Evolutionary conservation across 1,140 invertebrate genomes (phyloP), one percentile per base, ranked within the genome.

Genomic region (Heliothis subflexa): DNA sequence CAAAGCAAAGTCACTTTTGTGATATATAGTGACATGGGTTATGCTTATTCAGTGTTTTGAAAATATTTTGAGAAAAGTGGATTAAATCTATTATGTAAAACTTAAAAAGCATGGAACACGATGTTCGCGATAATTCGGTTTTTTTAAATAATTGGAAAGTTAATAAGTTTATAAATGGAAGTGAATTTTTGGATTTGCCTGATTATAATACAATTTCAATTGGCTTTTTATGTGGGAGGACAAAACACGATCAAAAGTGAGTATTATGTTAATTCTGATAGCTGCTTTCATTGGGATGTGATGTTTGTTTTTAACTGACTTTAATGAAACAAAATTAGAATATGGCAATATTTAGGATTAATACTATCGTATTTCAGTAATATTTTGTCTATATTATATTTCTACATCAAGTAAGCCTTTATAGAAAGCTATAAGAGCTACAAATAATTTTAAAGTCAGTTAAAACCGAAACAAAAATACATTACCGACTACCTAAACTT

Each of bases 101-200:
- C 68, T 70, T 55, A 70, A 73, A 80, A 80, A 77, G 79, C 77
- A 90, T 94, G 92, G 92, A 91, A 91, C 83, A 89, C 64, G 81
- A 92, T 91, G 89, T 81, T 71, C 59, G 73, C 54, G 49, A 55
- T 72, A 57, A 79, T 81, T 79, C 70, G 68, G 55, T 86, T 89
- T 85, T 86, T 81, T 83, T 90, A 85, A 91, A 86, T 82, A 82
- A 78, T 81, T 81, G 78, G 74, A 64, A 52, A 81, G 57, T 50
- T 70, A 70, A 81, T 84, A 80, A 81, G 82, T 89, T 83, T 86
- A 93, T 94, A 94, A 93, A 94, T 94, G 93, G 93, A 94, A 89
- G 90, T 93, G 86, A 88, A 90, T 82, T 87, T 92, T 83, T 89
- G 88, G 88, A 87, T 82, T 73, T 90, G 80, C 85, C 79, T 93